Percentiles rank a stretch among this genome's conserved stretches.
Conservation (phyloP, 2,888 invertebrate species). For the Biston betularia region DNA sequence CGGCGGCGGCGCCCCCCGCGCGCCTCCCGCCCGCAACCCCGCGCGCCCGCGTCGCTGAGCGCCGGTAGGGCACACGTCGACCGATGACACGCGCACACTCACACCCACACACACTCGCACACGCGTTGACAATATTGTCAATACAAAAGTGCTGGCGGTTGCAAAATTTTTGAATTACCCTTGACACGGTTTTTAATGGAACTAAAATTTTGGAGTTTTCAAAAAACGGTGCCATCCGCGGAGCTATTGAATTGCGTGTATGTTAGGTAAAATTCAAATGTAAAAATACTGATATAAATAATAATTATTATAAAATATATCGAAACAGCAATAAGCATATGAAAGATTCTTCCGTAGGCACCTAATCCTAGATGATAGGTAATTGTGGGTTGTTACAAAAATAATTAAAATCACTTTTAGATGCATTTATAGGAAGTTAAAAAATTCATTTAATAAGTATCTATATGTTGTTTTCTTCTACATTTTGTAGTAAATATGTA, state of each 20-base stretch:
- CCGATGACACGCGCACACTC: constrained; percentile 19
- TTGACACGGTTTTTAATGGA: too few relatives aligned
- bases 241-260: too few relatives aligned
- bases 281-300: background rate
- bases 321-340: background rate
- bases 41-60: constrained; percentile 10
- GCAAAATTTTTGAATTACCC: too few relatives aligned
- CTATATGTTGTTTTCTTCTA: too few relatives aligned
- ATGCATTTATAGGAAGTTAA: background rate
- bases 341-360: background rate
- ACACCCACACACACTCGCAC: background rate
- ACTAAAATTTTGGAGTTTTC: too few relatives aligned
- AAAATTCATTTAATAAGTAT: background rate
- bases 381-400: background rate
- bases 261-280: too few relatives aligned
- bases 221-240: too few relatives aligned
- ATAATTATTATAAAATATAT: background rate
- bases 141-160: background rate
- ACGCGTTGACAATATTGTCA: background rate
- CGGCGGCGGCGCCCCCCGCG: constrained; percentile 24
- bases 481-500: background rate
- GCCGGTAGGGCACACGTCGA: constrained; percentile 19
- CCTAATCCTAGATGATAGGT: background rate
- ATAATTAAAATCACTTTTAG: background rate
- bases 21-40: constrained; percentile 1